phyloP scores from a whole-genome alignment of 2,797 vertebrate species.

The Limnodromus scolopaceus region DNA sequence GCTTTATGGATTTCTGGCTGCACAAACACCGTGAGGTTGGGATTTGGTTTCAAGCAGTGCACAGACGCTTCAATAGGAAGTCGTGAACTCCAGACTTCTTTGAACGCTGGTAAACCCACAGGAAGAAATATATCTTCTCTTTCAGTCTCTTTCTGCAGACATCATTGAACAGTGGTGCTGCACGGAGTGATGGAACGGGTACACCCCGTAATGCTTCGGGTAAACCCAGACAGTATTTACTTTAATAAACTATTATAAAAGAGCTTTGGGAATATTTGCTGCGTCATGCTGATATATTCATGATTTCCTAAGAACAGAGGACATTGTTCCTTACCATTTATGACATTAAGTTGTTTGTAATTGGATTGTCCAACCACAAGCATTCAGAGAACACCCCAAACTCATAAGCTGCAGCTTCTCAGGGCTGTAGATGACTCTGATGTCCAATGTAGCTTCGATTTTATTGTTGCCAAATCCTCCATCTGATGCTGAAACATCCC shows the following conservation, averaged over 20 bases:
- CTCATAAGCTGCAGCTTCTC: background rate
- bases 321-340: background rate
- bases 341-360: constrained; percentile 4
- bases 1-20: background rate
- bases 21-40: rapidly evolving
- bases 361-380: background rate
- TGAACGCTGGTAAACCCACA: background rate
- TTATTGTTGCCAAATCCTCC: background rate
- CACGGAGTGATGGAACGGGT: background rate
- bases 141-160: background rate
- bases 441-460: background rate
- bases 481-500: background rate
- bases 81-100: background rate
- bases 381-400: background rate
- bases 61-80: background rate
- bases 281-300: background rate
- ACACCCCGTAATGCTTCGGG: rapidly evolving
- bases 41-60: rapidly evolving
- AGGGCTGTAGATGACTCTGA: background rate
- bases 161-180: background rate
- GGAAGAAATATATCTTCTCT: background rate
- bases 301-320: background rate
- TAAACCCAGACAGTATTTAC: background rate
- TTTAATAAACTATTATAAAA: background rate
- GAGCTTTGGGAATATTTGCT: background rate